Evolutionary conservation across 2,797 vertebrate genomes (phyloP), one percentile per base, ranked within the genome.

Genomic region (Taenioides sp.): DNA sequence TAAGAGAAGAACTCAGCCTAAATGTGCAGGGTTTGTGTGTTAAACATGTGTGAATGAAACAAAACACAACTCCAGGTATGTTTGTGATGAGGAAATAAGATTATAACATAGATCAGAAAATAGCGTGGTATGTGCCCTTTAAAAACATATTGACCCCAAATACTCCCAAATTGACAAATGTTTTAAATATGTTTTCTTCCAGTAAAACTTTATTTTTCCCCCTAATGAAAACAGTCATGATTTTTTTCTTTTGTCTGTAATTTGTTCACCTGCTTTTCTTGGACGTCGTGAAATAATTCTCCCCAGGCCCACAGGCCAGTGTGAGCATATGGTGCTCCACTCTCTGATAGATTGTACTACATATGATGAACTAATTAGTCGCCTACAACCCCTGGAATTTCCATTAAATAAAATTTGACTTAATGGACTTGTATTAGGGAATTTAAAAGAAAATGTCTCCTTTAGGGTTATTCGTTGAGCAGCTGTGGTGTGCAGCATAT

Each of bases 281-380:
- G 77, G 72, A 73, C 72, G 84, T 79, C 76, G 80, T 83, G 69
- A 83, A 83, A 74, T 74, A 69, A 87, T 87, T 86, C 80, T 79
- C 76, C 27, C 69, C 72, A 79, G 86, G 82, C 89, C 90, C 85
- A 84, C 43, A 84, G 89, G 90, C 89, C 87, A 85, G 64, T 80
- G 79, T 34, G 75, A 86, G 87, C 91, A 90, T 89, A 92, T 92
- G 89, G 89, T 34, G 54, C 83, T 79, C 75, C 79, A 82, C 67
- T 79, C 76, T 82, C 76, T 74, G 75, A 74, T 76, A 70, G 75
- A 79, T 88, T 88, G 87, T 88, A 82, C 81, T 80, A 88, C 88
- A 86, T 71, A 80, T 43, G 60, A 61, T 76, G 88, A 87, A 75
- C 84, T 86, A 88, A 90, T 90, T 90, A 90, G 82, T 31, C 27